These are phyloP conservation scores for Tipula confusa DNA, from an alignment of 2,888 invertebrate genomes.

Conservation along the genomic window DNA sequence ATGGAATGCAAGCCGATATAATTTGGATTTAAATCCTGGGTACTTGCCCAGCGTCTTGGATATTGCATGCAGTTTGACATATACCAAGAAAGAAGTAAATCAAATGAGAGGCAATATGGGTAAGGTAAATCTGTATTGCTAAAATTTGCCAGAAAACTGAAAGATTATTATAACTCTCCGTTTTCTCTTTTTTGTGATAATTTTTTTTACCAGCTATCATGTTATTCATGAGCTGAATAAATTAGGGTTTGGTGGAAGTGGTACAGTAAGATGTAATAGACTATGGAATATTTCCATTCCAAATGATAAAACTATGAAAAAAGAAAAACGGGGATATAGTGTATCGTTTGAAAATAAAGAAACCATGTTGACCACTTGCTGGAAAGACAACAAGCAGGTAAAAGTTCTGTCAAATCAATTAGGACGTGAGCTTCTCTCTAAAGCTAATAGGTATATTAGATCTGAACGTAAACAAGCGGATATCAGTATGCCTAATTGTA, in stretches of 20 bases:
- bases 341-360: too few species aligned
- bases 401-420: neutral
- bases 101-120: neutral
- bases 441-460: too few species aligned
- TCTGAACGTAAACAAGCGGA: too few species aligned
- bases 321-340: too few species aligned
- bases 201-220: neutral
- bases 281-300: too few species aligned
- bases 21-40: too few species aligned
- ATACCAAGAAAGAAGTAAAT: neutral
- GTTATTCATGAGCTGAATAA: neutral
- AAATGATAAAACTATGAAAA: too few species aligned
- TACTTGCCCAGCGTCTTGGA: neutral
- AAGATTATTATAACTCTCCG: neutral
- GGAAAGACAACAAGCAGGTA: neutral
- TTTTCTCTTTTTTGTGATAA: neutral
- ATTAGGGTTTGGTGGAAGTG: neutral
- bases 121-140: neutral
- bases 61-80: neutral
- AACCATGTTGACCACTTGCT: too few species aligned
- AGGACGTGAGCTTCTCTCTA: too few species aligned
- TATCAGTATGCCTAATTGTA: too few species aligned
- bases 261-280: neutral
- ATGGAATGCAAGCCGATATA: too few species aligned
- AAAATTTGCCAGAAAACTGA: neutral